These are phyloP conservation scores for Beaufortia kweichowensis DNA, from an alignment of 2,113 vertebrate species.

Conservation along the genomic window DNA sequence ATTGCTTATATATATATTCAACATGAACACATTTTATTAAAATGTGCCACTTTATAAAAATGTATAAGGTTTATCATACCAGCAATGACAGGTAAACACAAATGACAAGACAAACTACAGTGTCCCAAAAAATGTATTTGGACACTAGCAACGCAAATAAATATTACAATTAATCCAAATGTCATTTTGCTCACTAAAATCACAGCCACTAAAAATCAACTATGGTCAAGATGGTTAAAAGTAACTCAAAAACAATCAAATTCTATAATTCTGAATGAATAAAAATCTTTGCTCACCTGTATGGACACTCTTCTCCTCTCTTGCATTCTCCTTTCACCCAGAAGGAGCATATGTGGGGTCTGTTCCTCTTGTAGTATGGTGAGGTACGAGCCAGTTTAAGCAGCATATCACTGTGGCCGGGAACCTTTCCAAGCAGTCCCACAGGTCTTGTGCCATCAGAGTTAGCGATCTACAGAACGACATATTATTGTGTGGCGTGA, in stretches of 20 bases:
- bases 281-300: slow-evolving; percentile 76
- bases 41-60: neutral
- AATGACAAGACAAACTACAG: neutral
- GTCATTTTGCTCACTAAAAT: no score
- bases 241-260: no score
- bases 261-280: neutral
- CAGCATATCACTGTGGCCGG: slow-evolving; percentile 95
- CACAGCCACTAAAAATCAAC: no score
- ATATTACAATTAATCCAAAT: no score
- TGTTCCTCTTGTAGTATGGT: slow-evolving; percentile 97
- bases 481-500: no score
- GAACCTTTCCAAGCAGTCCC: slow-evolving; percentile 90
- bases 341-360: slow-evolving; percentile 98
- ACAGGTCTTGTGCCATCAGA: slow-evolving; percentile 91
- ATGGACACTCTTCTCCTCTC: slow-evolving; percentile 97
- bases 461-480: slow-evolving; percentile 83
- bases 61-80: neutral
- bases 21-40: neutral
- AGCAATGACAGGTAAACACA: neutral
- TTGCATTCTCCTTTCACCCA: slow-evolving; percentile 99
- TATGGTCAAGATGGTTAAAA: no score
- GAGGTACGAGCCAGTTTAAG: slow-evolving; percentile 95
- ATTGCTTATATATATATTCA: neutral
- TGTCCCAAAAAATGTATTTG: no score
- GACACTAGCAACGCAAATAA: neutral